Conservation (phyloP, 2,888 invertebrate genomes). For the Ischnus inquisitorius region DNA sequence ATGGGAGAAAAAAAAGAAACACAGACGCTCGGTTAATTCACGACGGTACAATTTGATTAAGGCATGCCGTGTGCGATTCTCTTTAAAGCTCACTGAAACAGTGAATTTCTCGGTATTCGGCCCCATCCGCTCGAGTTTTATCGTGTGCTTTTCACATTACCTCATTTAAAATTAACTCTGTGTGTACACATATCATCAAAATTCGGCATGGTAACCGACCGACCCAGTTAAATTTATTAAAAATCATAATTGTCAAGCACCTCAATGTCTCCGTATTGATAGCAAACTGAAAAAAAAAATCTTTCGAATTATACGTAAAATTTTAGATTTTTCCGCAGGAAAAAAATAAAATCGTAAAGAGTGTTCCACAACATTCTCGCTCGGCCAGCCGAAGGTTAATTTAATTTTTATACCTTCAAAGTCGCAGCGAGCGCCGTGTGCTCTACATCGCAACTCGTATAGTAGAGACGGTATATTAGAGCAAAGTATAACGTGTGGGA, state of each 20-base stretch:
- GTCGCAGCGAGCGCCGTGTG: neutral
- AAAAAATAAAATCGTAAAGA: neutral
- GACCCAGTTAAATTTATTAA: too few relatives aligned
- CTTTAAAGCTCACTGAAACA: neutral
- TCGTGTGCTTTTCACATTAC: neutral
- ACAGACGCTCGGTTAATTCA: constrained; percentile 55
- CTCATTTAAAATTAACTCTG: neutral
- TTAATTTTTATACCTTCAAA: constrained; percentile 9
- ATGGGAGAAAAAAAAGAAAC: neutral
- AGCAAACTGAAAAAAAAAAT: too few relatives aligned
- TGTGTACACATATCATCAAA: too few relatives aligned
- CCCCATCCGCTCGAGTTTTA: neutral
- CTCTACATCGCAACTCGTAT: neutral
- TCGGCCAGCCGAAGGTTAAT: neutral
- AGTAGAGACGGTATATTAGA: constrained; percentile 36
- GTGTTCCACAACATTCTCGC: neutral
- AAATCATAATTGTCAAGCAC: too few relatives aligned
- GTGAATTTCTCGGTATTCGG: neutral
- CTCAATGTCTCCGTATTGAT: too few relatives aligned
- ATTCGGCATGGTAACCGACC: too few relatives aligned
- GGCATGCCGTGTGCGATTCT: neutral
- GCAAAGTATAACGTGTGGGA: neutral
- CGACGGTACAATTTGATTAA: constrained; percentile 10
- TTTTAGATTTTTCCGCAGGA: neutral
- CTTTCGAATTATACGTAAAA: neutral